Base-by-base conservation (phyloP, 1,140 invertebrate genomes). In the Eumaeus atala region DNA sequence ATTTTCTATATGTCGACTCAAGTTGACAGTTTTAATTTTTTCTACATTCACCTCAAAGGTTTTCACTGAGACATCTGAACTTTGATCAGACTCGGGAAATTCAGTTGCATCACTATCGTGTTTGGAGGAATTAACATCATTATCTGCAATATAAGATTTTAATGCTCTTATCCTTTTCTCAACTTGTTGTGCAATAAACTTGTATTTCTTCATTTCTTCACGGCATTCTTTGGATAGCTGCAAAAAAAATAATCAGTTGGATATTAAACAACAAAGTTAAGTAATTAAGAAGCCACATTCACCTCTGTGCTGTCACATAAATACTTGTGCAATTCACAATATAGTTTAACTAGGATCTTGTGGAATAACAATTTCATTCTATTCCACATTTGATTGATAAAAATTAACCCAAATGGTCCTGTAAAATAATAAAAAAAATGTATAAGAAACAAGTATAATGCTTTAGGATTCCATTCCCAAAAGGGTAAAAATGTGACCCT, bases 121-220 rank as follows among this genome's bases (percentile, higher is more conserved):
- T 37, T 78, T 74, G 54, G 51, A 69, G 6, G 71, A 69, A 10
- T 77, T 74, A 4, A 67, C 61, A 16, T 82, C 78, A 62, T 62
- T 75, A 9, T 77, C 74, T 11, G 61, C 11, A 6, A 74, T 34
- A 58, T 69, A 78, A 3, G 74, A 66, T 55, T 79, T 72, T 6
- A 86, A 66, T 8, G 69, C 51, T 28, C 67, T 50, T 37, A 88
- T 84, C 53, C 85, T 77, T 64, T 90, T 87, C 59, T 91, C 90
- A 21, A 91, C 87, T 66, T 88, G 87, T 61, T 91, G 66, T 9
- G 92, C 91, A 38, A 92, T 66, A 52, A 91, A 78, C 62, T 89
- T 91, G 64, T 92, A 92, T 56, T 89, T 90, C 53, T 87, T 84
- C 89, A 92, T 92, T 74, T 93, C 91, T 65, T 89, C 87, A 51